These are phyloP conservation scores for Zele albiditarsus DNA, from an alignment of 2,888 invertebrate genomes.

Conservation along the genomic window DNA sequence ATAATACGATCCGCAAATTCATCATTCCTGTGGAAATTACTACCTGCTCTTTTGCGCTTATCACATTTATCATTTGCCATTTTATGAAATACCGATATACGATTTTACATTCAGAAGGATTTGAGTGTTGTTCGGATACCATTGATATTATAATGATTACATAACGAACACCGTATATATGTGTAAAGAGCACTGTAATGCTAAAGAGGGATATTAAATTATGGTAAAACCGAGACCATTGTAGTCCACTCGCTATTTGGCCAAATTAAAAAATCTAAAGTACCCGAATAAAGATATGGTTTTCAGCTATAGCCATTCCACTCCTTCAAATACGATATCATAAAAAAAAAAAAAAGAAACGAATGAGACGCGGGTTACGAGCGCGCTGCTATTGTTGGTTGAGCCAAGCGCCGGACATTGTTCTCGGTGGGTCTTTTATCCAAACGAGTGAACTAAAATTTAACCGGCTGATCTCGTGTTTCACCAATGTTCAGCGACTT, in stretches of 20 bases:
- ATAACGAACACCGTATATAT: no score
- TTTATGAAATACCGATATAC: no score
- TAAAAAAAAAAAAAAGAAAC: background rate
- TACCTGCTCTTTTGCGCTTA: no score
- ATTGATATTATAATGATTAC: no score
- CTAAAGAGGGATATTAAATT: conserved; percentile 30
- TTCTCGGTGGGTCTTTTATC: background rate
- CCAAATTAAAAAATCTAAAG: conserved; percentile 30
- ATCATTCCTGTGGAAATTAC: conserved; percentile 9
- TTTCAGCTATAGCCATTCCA: background rate
- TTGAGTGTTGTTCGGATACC: no score
- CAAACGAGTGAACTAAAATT: conserved; percentile 23
- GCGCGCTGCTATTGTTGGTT: background rate
- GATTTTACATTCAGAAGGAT: no score
- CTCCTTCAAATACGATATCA: background rate
- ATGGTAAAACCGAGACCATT: conserved; percentile 19
- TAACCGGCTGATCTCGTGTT: conserved; percentile 36
- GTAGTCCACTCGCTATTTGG: conserved; percentile 18
- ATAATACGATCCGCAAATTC: conserved; percentile 1
- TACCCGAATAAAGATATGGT: conserved; percentile 33
- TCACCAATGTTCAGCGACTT: conserved; percentile 36
- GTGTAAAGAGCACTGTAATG: conserved; percentile 41
- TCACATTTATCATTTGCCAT: no score
- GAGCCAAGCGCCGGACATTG: conserved; percentile 7
- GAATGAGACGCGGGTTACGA: background rate